Conservation (phyloP, 2,797 vertebrate species). For the Alosa sapidissima region DNA sequence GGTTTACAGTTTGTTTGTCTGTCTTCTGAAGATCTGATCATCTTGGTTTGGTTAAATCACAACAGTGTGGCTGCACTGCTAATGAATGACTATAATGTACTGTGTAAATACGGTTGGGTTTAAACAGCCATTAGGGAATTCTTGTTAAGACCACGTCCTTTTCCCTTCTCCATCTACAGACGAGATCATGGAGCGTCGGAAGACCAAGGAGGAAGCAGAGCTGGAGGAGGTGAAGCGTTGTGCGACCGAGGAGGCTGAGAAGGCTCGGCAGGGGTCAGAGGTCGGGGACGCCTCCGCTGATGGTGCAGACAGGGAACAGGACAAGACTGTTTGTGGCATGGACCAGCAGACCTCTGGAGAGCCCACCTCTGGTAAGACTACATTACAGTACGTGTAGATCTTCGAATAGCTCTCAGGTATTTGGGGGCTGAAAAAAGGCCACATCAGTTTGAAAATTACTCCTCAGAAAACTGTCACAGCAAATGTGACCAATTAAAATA, state of each 20-base stretch:
- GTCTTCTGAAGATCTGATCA: too few relatives aligned
- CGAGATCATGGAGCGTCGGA: conserved; percentile 82
- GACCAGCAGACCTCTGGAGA: background rate
- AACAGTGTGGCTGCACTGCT: background rate
- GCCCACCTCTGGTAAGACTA: background rate
- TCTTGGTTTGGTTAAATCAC: too few relatives aligned
- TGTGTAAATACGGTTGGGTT: background rate
- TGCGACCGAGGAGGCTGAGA: conserved; percentile 73
- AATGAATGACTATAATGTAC: too few relatives aligned
- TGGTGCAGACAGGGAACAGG: conserved; percentile 8
- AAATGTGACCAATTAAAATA: too few relatives aligned
- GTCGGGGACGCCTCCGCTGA: conserved; percentile 51
- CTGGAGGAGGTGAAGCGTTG: conserved; percentile 72
- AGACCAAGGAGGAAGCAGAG: conserved; percentile 76
- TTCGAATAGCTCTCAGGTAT: background rate
- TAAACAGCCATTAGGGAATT: background rate
- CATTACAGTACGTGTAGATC: too few relatives aligned
- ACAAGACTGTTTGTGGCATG: background rate
- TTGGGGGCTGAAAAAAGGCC: too few relatives aligned
- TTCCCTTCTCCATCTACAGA: conserved; percentile 68
- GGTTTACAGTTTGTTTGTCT: too few relatives aligned
- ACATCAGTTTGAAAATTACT: too few relatives aligned
- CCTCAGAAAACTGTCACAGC: too few relatives aligned
- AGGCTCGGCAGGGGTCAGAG: conserved; percentile 70
- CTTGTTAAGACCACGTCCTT: background rate